Evolutionary conservation across 1,140 invertebrate genomes (phyloP).

Genomic region (Aplysia californica): DNA sequence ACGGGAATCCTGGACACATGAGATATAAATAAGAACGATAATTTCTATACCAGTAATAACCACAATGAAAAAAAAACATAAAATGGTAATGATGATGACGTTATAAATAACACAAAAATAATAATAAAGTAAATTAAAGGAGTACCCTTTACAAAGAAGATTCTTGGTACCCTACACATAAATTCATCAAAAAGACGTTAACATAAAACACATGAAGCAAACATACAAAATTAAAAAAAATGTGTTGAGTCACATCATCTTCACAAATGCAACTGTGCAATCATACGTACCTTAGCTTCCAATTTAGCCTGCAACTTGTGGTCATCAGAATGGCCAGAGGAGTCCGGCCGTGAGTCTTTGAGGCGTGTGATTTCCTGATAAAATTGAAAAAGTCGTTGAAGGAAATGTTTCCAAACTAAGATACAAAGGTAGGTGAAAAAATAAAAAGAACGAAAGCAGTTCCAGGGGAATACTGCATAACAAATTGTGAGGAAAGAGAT

Average conservation of each 20-base stretch:
- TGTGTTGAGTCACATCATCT: background rate
- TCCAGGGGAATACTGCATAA: too few species aligned
- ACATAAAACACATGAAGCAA: background rate
- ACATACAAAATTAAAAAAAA: background rate
- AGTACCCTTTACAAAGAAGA: background rate
- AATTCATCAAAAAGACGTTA: background rate
- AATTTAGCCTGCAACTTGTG: conserved; percentile 60
- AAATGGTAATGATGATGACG: too few species aligned
- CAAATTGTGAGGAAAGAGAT: too few species aligned
- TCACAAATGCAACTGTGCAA: background rate
- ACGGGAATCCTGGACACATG: conserved; percentile 76
- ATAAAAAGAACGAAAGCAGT: too few species aligned
- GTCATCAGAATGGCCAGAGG: conserved; percentile 27
- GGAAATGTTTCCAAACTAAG: too few species aligned
- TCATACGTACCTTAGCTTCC: conserved; percentile 55
- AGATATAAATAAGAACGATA: background rate
- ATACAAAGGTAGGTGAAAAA: too few species aligned
- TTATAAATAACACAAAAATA: too few species aligned
- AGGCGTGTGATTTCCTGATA: conserved; percentile 43
- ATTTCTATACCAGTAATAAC: too few species aligned
- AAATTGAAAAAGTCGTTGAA: too few species aligned
- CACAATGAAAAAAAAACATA: too few species aligned
- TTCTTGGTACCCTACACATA: background rate
- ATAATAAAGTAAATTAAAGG: too few species aligned
- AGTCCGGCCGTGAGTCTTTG: conserved; percentile 40